Conservation (phyloP, 2,113 vertebrate species). For the Gadus macrocephalus region DNA sequence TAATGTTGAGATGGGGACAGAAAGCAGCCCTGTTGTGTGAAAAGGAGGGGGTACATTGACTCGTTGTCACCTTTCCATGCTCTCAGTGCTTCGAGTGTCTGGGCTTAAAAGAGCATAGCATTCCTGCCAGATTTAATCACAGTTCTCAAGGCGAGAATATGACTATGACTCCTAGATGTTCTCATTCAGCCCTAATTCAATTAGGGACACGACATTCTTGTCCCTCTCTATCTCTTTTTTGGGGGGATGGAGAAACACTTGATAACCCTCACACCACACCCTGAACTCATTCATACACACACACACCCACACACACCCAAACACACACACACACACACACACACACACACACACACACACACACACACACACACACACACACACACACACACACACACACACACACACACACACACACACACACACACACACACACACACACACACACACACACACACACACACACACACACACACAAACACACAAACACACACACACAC, state of each 20-base stretch:
- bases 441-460: too few relatives aligned
- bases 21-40: constrained; percentile 14
- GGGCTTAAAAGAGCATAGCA: constrained; percentile 60
- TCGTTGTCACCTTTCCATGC: constrained; percentile 49
- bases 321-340: too few relatives aligned
- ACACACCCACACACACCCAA: neutral
- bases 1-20: too few relatives aligned
- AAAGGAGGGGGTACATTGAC: constrained; percentile 17
- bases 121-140: constrained; percentile 67
- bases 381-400: too few relatives aligned
- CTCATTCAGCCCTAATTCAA: constrained; percentile 72
- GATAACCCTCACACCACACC: constrained; percentile 1
- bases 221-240: constrained; percentile 6
- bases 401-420: too few relatives aligned
- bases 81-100: constrained; percentile 60
- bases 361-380: too few relatives aligned
- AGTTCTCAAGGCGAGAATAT: constrained; percentile 65
- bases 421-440: too few relatives aligned
- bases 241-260: constrained; percentile 17
- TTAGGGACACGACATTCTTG: constrained; percentile 50
- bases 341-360: too few relatives aligned
- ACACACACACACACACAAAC: too few relatives aligned
- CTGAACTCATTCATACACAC: neutral
- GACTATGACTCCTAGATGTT: constrained; percentile 60
- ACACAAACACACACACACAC: too few relatives aligned